Evolutionary conservation across 2,113 vertebrate species (phyloP).

Genomic region (Dicaeum eximium): DNA sequence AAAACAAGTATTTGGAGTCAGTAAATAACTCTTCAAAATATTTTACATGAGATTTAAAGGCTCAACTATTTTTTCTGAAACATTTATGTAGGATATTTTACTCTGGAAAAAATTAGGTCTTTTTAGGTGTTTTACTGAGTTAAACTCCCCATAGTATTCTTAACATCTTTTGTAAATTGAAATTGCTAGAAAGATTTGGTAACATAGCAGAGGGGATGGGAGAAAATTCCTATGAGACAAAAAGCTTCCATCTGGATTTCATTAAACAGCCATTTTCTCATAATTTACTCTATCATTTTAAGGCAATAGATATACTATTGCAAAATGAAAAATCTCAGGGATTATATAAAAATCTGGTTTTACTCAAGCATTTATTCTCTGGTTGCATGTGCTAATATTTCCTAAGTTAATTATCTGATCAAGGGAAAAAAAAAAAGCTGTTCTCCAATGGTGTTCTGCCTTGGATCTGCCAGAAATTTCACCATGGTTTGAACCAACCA

Average conservation of each 20-base stretch:
- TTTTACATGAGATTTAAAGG: neutral
- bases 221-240: constrained; percentile 4
- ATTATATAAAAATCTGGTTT: neutral
- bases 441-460: neutral
- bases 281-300: neutral
- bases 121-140: neutral
- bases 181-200: neutral
- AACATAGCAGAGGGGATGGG: neutral
- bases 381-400: neutral
- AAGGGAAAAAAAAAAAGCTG: neutral
- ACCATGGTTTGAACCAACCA: neutral
- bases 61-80: neutral
- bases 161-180: neutral
- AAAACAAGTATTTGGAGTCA: neutral
- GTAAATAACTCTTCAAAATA: neutral
- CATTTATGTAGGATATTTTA: neutral
- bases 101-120: neutral
- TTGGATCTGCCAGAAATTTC: neutral
- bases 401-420: neutral
- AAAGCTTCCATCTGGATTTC: constrained; percentile 21
- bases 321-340: neutral
- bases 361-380: neutral
- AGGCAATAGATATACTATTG: neutral
- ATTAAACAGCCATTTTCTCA: constrained; percentile 12
- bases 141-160: neutral